Conservation (phyloP, 1,140 invertebrate genomes). For the Ceratina australensis region DNA sequence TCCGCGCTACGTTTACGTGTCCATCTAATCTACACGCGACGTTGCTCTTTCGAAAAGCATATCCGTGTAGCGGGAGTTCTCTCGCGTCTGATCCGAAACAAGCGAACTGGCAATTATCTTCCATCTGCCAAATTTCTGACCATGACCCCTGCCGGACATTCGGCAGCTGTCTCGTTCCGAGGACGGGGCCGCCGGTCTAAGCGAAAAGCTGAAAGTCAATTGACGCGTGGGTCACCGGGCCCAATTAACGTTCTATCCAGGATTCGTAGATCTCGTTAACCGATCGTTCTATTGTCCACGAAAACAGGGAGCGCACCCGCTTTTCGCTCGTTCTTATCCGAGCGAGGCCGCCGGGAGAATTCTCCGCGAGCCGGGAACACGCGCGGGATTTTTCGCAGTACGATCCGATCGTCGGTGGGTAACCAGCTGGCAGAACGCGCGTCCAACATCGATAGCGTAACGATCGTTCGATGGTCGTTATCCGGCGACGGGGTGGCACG, state of each 20-base stretch:
- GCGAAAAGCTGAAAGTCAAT: slow-evolving; percentile 46
- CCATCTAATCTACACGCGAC: no score
- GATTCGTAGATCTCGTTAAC: slow-evolving; percentile 45
- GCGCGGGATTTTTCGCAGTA: slow-evolving; percentile 23
- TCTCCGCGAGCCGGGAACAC: slow-evolving; percentile 11
- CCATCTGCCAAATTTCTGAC: slow-evolving; percentile 39
- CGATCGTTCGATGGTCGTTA: slow-evolving; percentile 43
- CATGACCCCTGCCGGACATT: slow-evolving; percentile 15
- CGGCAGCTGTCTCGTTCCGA: slow-evolving; percentile 48
- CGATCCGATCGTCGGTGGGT: slow-evolving; percentile 15
- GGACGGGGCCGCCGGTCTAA: slow-evolving; percentile 9
- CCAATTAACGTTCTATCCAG: slow-evolving; percentile 28
- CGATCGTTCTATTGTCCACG: not conserved
- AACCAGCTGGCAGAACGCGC: slow-evolving; percentile 43
- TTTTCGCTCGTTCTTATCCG: no score
- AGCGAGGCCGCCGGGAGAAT: not conserved
- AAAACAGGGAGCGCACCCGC: slow-evolving; percentile 14
- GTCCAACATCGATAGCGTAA: slow-evolving; percentile 44
- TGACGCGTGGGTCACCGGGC: slow-evolving; percentile 11
- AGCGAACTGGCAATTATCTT: slow-evolving; percentile 27
- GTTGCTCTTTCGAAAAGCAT: no score
- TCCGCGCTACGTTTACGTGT: no score
- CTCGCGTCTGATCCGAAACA: not conserved
- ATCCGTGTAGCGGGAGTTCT: no score
- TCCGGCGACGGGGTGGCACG: slow-evolving; percentile 11